phyloP scores from a whole-genome alignment of 2,113 vertebrate species.

The Perccottus glenii region DNA sequence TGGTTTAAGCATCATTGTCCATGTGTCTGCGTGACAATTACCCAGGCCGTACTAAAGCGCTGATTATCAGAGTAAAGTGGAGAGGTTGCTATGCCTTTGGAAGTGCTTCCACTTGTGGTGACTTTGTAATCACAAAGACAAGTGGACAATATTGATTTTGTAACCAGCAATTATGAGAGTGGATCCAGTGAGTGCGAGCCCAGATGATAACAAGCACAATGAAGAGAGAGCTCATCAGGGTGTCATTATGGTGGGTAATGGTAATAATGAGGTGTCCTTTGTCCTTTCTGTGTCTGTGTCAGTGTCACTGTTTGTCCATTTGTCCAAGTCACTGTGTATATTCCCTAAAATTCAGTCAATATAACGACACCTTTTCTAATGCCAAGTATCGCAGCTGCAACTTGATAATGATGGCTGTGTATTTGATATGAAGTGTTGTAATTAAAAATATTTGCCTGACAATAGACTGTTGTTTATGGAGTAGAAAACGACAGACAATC shows the following conservation, averaged over 20 bases:
- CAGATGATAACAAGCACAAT: not conserved
- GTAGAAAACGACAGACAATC: not conserved
- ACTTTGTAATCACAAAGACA: slow-evolving; percentile 32
- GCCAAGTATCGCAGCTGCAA: slow-evolving; percentile 4
- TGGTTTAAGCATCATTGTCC: slow-evolving; percentile 19
- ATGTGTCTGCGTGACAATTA: slow-evolving; percentile 23
- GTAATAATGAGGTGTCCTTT: slow-evolving; percentile 26
- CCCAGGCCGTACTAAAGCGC: slow-evolving; percentile 16
- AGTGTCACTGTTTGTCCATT: not conserved
- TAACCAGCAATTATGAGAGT: slow-evolving; percentile 26
- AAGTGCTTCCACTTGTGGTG: slow-evolving; percentile 11
- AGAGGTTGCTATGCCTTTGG: slow-evolving; percentile 15
- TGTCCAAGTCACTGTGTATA: not conserved
- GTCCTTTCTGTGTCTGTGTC: not conserved
- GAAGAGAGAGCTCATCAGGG: slow-evolving; percentile 2
- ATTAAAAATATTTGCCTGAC: slow-evolving; percentile 42
- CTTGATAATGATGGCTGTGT: not conserved
- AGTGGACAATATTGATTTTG: slow-evolving; percentile 29
- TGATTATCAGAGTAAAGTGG: slow-evolving; percentile 11
- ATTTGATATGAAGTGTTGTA: slow-evolving; percentile 8
- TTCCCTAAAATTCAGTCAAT: no score
- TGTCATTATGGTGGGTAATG: slow-evolving; percentile 9
- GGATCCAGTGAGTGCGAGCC: not conserved
- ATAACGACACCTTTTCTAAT: not conserved
- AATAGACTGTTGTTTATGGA: slow-evolving; percentile 5